Evolutionary conservation across 2,888 invertebrate genomes (phyloP), one percentile per base, ranked within the genome.

Genomic region (Volucella inanis): DNA sequence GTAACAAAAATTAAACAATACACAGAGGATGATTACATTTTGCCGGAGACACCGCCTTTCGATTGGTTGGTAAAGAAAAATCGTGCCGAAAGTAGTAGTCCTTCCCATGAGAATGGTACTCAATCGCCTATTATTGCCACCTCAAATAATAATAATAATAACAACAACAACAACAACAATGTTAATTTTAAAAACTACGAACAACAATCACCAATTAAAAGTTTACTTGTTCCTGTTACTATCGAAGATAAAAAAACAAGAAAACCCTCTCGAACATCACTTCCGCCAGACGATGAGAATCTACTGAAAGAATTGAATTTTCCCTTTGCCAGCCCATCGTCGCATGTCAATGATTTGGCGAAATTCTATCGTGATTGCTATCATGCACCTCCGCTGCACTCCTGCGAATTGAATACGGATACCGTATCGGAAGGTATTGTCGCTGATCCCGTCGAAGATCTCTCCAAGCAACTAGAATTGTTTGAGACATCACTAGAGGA

Each of bases 31-130:
- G 94, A 94, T 87, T 92, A 93, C 87, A 92, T 93, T 77, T 91
- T 94, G 87, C 92, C 94, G 14, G 93, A 95, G 88, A 94, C 95
- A 75, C 94, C 94, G 0, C 96, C 96, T 0, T 94, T 96, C 87
- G 95, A 94, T 88, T 94, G 93, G 93, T 82, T 93, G 10, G 71
- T 93, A 22, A 89, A 89, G 8, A 90, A 89, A 39, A 89, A 89
- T 6, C 89, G 90, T 8, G 88, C 88, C 3, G 90, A 90, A 67
- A 90, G 90, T 80, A 77, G 77, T 38, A 49, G 72, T 39, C 76
- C 54, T 1, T 64, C 43, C 3, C 87, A 88, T 14, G 84, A 76
- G 10, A 85, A 74, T 31, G 76, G 70, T 8, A 77, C 75, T 41
- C 84, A 77, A 52, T 80, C 74, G 1, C 67, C 71, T 15, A 47